Percentiles rank a stretch among this genome's conserved stretches.
These are phyloP conservation scores for Steinernema khuongi DNA, from an alignment of 1,140 invertebrate species.

Conservation along the genomic window DNA sequence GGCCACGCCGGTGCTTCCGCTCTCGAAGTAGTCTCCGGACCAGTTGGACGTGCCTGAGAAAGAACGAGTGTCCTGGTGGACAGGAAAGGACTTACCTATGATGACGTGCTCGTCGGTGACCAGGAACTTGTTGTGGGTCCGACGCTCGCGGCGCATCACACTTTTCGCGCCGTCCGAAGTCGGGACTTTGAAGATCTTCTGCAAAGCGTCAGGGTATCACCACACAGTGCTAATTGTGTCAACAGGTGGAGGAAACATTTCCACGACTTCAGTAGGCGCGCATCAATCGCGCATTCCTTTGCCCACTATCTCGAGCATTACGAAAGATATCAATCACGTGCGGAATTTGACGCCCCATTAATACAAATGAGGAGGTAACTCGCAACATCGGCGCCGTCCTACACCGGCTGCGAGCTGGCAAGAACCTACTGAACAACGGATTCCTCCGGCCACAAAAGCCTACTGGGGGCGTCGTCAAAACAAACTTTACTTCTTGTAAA, in stretches of 20 bases:
- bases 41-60: constrained; percentile 83
- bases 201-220: constrained; percentile 35
- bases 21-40: constrained; percentile 93
- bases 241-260: not conserved
- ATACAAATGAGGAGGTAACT: not conserved
- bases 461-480: too few relatives aligned
- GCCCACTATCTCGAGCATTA: not conserved
- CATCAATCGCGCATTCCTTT: not conserved
- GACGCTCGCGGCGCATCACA: constrained; percentile 78
- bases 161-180: constrained; percentile 73
- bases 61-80: not conserved
- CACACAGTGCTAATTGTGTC: not conserved
- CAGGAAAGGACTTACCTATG: constrained; percentile 67
- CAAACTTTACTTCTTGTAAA: too few relatives aligned
- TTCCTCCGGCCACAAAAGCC: too few relatives aligned
- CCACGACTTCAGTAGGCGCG: not conserved
- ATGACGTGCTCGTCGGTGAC: constrained; percentile 86
- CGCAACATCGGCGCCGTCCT: not conserved
- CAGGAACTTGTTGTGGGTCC: constrained; percentile 99
- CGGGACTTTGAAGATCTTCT: constrained; percentile 64
- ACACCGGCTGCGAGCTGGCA: too few relatives aligned
- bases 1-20: constrained; percentile 73
- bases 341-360: constrained; percentile 12
- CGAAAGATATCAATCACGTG: not conserved
- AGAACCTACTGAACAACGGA: too few relatives aligned